Conservation (phyloP, 1,140 invertebrate genomes). For the Drosophila ogumai region DNA sequence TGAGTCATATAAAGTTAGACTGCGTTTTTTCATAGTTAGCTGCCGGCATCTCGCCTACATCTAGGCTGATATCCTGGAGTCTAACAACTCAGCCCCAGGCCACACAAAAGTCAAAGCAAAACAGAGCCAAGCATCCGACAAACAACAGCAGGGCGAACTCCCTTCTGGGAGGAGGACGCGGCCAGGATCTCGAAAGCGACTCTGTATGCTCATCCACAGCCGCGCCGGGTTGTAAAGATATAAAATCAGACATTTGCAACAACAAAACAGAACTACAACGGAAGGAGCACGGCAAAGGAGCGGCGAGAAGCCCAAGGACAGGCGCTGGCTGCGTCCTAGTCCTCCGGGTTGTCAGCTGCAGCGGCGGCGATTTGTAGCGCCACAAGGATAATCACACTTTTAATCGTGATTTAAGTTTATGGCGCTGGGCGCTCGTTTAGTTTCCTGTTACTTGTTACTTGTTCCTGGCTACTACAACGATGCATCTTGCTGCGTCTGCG, state of each 20-base stretch:
- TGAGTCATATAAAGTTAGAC: conserved; percentile 3
- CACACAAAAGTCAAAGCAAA: conserved; percentile 55
- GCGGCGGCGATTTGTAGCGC: conserved; percentile 83
- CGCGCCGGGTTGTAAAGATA: conserved; percentile 80
- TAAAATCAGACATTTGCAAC: conserved; percentile 80
- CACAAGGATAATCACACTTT: conserved; percentile 85
- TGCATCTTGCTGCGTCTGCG: conserved; percentile 46
- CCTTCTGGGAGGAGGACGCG: conserved; percentile 15
- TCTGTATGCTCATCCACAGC: conserved; percentile 64
- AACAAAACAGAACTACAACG: conserved; percentile 48
- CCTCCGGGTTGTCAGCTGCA: conserved; percentile 65
- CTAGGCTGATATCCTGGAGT: conserved; percentile 33
- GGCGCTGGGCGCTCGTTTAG: conserved; percentile 79
- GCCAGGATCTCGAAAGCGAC: conserved; percentile 15
- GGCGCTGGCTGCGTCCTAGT: conserved; percentile 30
- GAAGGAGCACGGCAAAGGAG: conserved; percentile 5
- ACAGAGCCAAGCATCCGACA: conserved; percentile 27
- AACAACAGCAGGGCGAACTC: conserved; percentile 23
- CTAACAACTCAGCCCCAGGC: conserved; percentile 24
- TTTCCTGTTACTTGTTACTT: conserved; percentile 69
- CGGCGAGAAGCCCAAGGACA: conserved; percentile 5
- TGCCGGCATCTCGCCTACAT: conserved; percentile 20
- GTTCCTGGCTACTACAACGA: conserved; percentile 34
- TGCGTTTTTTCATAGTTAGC: conserved; percentile 6
- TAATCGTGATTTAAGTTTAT: conserved; percentile 85